Evolutionary conservation across 2,888 invertebrate species (phyloP).

Genomic region (Drosophila nr. fundita): DNA sequence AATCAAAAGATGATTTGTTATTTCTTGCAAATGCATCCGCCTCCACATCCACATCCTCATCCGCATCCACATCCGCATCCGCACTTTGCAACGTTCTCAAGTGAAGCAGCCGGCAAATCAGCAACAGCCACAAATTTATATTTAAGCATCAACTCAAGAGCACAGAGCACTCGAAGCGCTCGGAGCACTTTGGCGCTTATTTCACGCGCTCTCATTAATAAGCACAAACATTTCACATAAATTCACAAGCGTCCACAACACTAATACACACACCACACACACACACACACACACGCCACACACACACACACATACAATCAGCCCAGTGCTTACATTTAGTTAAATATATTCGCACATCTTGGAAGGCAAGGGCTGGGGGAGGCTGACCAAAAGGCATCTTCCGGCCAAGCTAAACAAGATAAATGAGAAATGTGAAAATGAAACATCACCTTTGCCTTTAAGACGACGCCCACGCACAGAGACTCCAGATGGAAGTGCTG

Average conservation of each 20-base stretch:
- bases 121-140: constrained; percentile 52
- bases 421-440: constrained; percentile 84
- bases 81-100: constrained; percentile 13
- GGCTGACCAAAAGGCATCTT: constrained; percentile 35
- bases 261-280: constrained; percentile 2
- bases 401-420: constrained; percentile 80
- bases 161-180: constrained; percentile 3
- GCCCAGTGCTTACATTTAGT: constrained; percentile 54
- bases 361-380: constrained; percentile 14
- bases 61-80: constrained; percentile 13
- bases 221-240: constrained; percentile 66
- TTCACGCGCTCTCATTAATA: constrained; percentile 70
- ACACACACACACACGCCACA: constrained; percentile 6
- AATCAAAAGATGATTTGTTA: constrained; percentile 81
- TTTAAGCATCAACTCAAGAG: constrained; percentile 19
- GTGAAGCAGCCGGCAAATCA: constrained; percentile 26
- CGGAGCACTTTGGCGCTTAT: constrained; percentile 36
- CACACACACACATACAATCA: constrained; percentile 8
- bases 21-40: constrained; percentile 79
- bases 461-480: constrained; percentile 43
- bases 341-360: constrained; percentile 45
- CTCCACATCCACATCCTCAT: constrained; percentile 25
- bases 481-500: constrained; percentile 31
- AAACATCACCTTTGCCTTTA: constrained; percentile 81
- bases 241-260: constrained; percentile 38